Evolutionary conservation across 2,113 vertebrate species (phyloP).

Genomic region (Dipodomys merriami): DNA sequence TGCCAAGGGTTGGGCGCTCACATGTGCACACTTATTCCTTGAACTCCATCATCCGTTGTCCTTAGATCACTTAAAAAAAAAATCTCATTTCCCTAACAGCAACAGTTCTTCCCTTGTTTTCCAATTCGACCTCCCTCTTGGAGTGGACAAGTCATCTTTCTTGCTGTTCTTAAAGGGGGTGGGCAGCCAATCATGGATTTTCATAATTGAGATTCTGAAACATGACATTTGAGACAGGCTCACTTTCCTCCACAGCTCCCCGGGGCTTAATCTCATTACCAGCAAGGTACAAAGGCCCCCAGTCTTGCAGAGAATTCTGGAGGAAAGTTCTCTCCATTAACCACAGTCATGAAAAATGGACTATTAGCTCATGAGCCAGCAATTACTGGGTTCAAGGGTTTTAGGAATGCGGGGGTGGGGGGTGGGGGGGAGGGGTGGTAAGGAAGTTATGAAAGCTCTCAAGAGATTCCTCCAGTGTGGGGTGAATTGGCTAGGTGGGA

Average conservation of each 20-base stretch:
- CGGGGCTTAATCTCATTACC: conserved; percentile 36
- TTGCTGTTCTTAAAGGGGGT: neutral
- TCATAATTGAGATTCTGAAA: conserved; percentile 53
- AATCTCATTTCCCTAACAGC: conserved; percentile 31
- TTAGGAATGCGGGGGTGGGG: neutral
- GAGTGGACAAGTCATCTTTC: conserved; percentile 14
- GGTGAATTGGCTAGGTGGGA: neutral
- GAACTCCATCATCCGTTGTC: neutral
- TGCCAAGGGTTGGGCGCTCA: neutral
- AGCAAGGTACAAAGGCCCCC: neutral
- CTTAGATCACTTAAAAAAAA: neutral
- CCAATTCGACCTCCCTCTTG: neutral
- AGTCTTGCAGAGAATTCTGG: neutral
- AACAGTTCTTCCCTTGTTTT: conserved; percentile 1
- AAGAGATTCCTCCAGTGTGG: neutral
- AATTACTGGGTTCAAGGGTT: neutral
- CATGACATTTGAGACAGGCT: conserved; percentile 29
- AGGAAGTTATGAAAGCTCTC: neutral
- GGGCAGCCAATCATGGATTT: conserved; percentile 47
- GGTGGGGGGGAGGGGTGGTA: neutral
- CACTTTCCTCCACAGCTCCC: conserved; percentile 11
- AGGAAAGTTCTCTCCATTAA: conserved; percentile 8
- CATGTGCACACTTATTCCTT: neutral
- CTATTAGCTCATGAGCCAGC: conserved; percentile 8
- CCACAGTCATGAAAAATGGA: neutral